Base-by-base conservation (phyloP, 2,113 vertebrate species). In the Leptobrachium ailaonicum region DNA sequence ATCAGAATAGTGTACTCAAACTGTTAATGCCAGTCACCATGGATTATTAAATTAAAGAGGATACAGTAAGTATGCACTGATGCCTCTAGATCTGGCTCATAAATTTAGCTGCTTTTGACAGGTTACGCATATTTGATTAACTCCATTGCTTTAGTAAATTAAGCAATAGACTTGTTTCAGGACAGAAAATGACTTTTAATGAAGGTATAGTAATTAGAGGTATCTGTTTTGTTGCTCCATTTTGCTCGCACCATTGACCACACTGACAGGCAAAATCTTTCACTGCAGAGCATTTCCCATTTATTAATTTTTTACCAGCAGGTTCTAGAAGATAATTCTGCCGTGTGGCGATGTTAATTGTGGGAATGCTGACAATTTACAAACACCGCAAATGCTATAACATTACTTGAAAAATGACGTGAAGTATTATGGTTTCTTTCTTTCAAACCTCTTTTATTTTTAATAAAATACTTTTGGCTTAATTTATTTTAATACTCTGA, bases 41-140 rank as follows among this genome's bases (percentile, higher is more conserved):
- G 45, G 58, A 79, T 66, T 79, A 72, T 64, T 79, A 70, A 71
- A 72, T 56, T 63, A 66, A 64, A 79, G 56, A 72, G 40, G 45
- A 72, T 66, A 40, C 69, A 32, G 43, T 62, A 50, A 71, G 43
- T 78, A 53, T 69, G 64, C 56, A 50, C 44, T 66, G 72, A 79
- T 72, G 77, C 44, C 68, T 71, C 64, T 42, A 71, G 58, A 79
- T 71, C 47, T 58, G 60, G 42, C 77, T 79, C 77, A 79, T 79
- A 79, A 79, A 79, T 72, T 79, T 66, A 53, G 56, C 44, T 45
- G 20, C 68, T 42, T 79, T 50, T 79, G 77, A 79, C 77, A 79
- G 77, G 77, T 64, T 71, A 79, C 77, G 70, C 63, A 58, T 71
- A 72, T 79, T 79, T 79, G 77, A 79, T 71, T 79, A 79, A 79